Evolutionary conservation across 2,797 vertebrate genomes (phyloP).

Genomic region (Babyrousa celebensis): DNA sequence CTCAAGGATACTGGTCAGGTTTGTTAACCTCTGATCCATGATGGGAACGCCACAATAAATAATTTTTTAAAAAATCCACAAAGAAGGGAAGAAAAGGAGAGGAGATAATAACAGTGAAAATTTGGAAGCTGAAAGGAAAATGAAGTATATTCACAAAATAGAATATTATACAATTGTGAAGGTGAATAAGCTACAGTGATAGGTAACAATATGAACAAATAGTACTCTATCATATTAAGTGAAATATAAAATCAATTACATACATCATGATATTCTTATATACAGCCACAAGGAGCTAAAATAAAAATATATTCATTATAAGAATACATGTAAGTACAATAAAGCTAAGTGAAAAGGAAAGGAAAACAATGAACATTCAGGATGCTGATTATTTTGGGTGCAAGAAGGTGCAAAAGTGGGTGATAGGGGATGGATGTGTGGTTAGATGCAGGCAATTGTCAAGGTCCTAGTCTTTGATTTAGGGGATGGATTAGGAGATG

Average conservation of each 20-base stretch:
- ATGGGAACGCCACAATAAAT: not conserved
- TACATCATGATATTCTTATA: not conserved
- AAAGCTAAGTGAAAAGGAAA: not conserved
- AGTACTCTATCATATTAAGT: not conserved
- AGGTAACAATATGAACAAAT: not conserved
- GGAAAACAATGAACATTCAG: not conserved
- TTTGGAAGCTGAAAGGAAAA: slow-evolving; percentile 14
- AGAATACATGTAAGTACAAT: not conserved
- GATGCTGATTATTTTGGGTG: not conserved
- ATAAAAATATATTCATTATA: slow-evolving; percentile 24
- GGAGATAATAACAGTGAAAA: not conserved
- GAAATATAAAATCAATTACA: slow-evolving; percentile 23
- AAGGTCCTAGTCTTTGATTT: slow-evolving; percentile 24
- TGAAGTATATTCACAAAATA: slow-evolving; percentile 12
- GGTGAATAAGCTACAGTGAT: not conserved
- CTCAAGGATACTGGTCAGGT: too few species aligned
- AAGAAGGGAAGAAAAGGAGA: not conserved
- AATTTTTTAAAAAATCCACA: not conserved
- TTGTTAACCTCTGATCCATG: too few species aligned
- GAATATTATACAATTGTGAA: not conserved
- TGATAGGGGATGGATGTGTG: not conserved
- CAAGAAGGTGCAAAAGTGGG: not conserved
- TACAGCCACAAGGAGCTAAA: slow-evolving; percentile 19
- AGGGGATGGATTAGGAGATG: not conserved
- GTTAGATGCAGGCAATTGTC: not conserved